Evolutionary conservation across 2,797 vertebrate genomes (phyloP).

Genomic region (Diplodus sargus): DNA sequence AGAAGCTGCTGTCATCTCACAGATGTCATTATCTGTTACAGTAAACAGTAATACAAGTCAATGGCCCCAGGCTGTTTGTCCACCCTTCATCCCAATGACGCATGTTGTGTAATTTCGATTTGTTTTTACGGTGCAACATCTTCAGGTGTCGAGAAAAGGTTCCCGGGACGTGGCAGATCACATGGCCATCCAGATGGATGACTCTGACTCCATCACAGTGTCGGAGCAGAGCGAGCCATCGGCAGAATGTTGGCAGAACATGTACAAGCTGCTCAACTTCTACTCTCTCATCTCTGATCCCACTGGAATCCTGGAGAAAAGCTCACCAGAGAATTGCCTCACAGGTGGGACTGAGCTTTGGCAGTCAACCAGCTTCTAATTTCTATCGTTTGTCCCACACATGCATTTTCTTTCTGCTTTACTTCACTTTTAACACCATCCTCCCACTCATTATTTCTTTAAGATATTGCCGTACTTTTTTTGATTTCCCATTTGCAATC

Average conservation of each 20-base stretch:
- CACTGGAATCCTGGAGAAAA: slow-evolving; percentile 96
- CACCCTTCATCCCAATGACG: background rate
- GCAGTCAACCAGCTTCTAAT: slow-evolving; percentile 7
- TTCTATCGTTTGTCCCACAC: slow-evolving; percentile 1
- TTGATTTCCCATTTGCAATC: background rate
- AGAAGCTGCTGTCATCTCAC: background rate
- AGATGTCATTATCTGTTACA: slow-evolving; percentile 9
- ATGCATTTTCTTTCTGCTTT: background rate
- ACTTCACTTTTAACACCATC: background rate
- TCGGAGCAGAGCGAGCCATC: slow-evolving; percentile 99
- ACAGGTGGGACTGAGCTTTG: slow-evolving; percentile 71
- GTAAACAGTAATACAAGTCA: slow-evolving; percentile 10
- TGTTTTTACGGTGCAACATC: slow-evolving; percentile 8
- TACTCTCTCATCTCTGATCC: slow-evolving; percentile 99
- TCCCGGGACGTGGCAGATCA: slow-evolving; percentile 97
- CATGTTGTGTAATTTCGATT: background rate
- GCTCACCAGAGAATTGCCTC: slow-evolving; percentile 88
- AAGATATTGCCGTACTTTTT: background rate
- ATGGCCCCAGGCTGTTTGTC: slow-evolving; percentile 3
- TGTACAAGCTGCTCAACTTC: slow-evolving; percentile 99
- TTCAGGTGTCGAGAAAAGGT: slow-evolving; percentile 92
- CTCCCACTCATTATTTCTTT: background rate
- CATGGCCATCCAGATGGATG: slow-evolving; percentile 97
- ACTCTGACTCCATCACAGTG: slow-evolving; percentile 98
- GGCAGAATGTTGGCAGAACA: slow-evolving; percentile 99